Conservation (phyloP, 2,113 vertebrate genomes). For the Vicugna pacos region DNA sequence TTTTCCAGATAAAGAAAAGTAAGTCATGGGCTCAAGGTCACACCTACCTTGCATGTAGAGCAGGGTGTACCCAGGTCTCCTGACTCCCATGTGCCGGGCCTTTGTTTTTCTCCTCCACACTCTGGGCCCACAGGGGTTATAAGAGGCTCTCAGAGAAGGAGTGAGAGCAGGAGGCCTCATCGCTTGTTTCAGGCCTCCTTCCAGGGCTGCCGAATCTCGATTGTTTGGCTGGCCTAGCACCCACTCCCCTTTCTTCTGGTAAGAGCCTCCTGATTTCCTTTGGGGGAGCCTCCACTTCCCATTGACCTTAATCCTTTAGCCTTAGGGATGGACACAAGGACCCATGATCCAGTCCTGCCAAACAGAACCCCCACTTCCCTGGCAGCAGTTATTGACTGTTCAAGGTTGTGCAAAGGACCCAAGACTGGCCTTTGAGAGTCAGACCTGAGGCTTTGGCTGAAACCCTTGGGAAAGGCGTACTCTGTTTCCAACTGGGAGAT, state of each 20-base stretch:
- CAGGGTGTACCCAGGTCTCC: neutral
- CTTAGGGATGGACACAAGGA: neutral
- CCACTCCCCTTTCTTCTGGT: neutral
- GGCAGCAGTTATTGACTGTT: neutral
- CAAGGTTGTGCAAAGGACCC: neutral
- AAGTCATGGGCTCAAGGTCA: neutral
- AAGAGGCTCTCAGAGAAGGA: neutral
- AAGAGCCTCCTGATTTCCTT: neutral
- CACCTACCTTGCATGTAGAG: neutral
- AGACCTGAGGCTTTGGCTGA: neutral
- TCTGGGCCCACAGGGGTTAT: neutral
- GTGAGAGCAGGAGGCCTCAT: neutral
- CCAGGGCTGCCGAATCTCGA: neutral
- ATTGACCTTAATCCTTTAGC: neutral
- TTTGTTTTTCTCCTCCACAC: neutral
- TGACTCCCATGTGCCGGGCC: neutral
- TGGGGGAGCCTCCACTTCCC: neutral
- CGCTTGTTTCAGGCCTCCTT: neutral
- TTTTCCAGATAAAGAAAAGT: neutral
- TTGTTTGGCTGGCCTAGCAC: neutral
- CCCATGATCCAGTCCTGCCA: neutral
- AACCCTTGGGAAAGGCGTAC: neutral
- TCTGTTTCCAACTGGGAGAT: neutral
- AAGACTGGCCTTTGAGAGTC: neutral
- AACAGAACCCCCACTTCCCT: too few relatives aligned